Base-by-base conservation (phyloP, 1,140 invertebrate species). In the Nasonia vitripennis region DNA sequence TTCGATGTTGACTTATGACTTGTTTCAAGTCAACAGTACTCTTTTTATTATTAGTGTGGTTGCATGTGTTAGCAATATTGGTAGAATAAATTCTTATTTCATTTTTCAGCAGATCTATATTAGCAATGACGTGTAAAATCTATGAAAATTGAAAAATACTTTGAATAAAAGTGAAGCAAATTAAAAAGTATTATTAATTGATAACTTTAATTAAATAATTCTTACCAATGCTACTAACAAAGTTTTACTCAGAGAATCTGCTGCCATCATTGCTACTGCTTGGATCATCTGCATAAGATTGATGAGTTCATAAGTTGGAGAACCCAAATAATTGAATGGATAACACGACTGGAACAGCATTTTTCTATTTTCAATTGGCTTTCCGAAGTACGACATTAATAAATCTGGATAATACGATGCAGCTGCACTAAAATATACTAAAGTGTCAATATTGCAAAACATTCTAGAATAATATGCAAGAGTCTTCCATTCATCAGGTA, bases 261-360 rank as follows among this genome's bases (percentile, higher is more conserved):
- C n/a, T 10, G 2, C 23, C 34, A 41, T 62, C 11, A 82, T 75
- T 31, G 31, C 11, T 14, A 55, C 10, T 51, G 11, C 14, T 62
- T 82, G 81, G 10, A 74, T 12, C 7, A 62, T 37, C 23, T 82
- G 81, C 5, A 71, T 31, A 48, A 82, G 17, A 55, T 23, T 31
- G 1, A 82, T 34, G 1, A 74, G 31, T 62, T 82, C 81, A 41
- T 82, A 82, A 20, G 51, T n/a, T n/a, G 81, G 81, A 14, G 81
- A 74, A 20, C 7, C 20, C 12, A 74, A 45, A 48, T 55, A 82
- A 62, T 74, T 27, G 14, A 82, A 82, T 14, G 81, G 81, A 82
- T 82, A 82, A 55, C 75, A 37, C 0, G 70, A 17, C 37, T 55
- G 17, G 14, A 82, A 62, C 1, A 82, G 2, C 34, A 82, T n/a